These are phyloP conservation scores for Crossaster papposus DNA, from an alignment of 53 echinoderm and acorn worm species.

Conservation along the genomic window DNA sequence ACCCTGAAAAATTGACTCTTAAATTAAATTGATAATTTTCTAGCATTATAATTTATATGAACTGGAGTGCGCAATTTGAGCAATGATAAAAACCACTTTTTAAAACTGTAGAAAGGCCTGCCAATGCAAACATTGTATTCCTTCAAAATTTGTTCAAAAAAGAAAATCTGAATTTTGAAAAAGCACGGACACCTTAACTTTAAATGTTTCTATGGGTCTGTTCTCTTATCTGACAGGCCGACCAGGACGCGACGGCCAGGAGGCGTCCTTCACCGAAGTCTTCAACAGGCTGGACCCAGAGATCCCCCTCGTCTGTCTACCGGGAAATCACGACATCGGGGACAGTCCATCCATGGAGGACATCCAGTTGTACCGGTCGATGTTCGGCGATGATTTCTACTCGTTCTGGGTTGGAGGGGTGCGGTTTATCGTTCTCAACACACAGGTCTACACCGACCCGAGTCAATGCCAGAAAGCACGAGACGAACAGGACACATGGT, in stretches of 20 bases:
- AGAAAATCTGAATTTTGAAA: too few relatives aligned
- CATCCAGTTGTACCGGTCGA: slow-evolving; percentile 64
- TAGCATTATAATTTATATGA: too few relatives aligned
- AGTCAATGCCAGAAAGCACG: slow-evolving; percentile 71
- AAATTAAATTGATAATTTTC: too few relatives aligned
- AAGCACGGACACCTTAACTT: too few relatives aligned
- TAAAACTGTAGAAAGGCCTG: too few relatives aligned
- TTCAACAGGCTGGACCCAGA: slow-evolving; percentile 74
- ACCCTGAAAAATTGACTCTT: too few relatives aligned
- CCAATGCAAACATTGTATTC: too few relatives aligned
- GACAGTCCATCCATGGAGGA: slow-evolving; percentile 71
- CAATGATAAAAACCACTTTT: too few relatives aligned
- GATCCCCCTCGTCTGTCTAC: slow-evolving; percentile 86
- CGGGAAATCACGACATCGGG: slow-evolving; percentile 95
- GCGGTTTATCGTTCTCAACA: slow-evolving; percentile 80
- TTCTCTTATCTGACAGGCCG: slow-evolving; percentile 46
- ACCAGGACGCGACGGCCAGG: slow-evolving; percentile 63
- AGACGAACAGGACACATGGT: slow-evolving; percentile 80
- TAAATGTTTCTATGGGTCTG: too few relatives aligned
- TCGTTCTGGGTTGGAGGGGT: slow-evolving; percentile 93
- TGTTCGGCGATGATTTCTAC: slow-evolving; percentile 87
- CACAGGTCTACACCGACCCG: slow-evolving; percentile 80
- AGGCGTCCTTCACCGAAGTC: slow-evolving; percentile 66
- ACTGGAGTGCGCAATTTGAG: too few relatives aligned
- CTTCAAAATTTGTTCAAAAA: too few relatives aligned